Conservation (phyloP, 2,888 invertebrate genomes). For the Troglohyphantes excavatus region DNA sequence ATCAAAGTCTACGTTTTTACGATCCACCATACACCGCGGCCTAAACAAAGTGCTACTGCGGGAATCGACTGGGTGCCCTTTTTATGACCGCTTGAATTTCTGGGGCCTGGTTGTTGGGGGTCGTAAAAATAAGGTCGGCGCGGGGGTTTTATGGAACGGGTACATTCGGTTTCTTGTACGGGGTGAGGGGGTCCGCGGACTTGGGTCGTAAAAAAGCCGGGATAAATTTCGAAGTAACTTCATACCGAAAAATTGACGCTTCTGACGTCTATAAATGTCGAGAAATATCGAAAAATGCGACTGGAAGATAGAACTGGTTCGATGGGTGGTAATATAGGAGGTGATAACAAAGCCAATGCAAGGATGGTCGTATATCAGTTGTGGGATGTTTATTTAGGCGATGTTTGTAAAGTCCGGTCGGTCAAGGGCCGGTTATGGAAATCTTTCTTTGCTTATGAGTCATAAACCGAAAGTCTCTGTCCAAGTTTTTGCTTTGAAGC, state of each 20-base stretch:
- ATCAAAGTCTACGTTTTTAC: background rate
- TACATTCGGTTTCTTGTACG: slow-evolving; percentile 1
- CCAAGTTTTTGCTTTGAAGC: too few species aligned
- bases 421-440: too few species aligned
- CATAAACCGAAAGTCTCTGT: too few species aligned
- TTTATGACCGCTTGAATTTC: too few species aligned
- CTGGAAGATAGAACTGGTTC: background rate
- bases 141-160: too few species aligned
- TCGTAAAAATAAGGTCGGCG: too few species aligned
- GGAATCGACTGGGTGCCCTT: too few species aligned
- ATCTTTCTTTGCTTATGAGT: too few species aligned
- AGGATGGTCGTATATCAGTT: slow-evolving; percentile 18
- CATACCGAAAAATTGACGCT: slow-evolving; percentile 58
- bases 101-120: too few species aligned
- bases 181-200: background rate
- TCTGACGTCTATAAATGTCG: slow-evolving; percentile 59
- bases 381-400: background rate
- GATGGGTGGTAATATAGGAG: slow-evolving; percentile 3
- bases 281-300: too few species aligned
- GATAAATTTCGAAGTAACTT: slow-evolving; percentile 11
- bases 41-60: too few species aligned
- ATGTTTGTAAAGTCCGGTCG: too few species aligned
- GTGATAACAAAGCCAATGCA: slow-evolving; percentile 7
- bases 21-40: background rate
- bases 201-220: slow-evolving; percentile 50